Evolutionary conservation across 2,113 vertebrate genomes (phyloP), one percentile per base, ranked within the genome.

Genomic region (Irena cyanogastra): DNA sequence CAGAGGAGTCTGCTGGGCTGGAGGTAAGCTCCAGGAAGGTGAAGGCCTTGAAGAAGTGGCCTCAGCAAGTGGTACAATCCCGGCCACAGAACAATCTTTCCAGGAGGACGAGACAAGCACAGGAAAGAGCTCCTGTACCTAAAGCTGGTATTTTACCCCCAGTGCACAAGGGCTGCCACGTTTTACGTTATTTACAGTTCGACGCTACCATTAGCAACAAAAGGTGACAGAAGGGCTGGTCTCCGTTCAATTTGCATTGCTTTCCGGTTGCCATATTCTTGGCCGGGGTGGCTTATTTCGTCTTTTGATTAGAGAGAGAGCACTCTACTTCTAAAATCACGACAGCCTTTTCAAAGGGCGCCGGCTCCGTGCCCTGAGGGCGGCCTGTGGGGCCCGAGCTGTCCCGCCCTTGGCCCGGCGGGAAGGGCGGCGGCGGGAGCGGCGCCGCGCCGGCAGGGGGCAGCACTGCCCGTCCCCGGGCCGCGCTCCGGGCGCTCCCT

Each of bases 331-430:
- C 33, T 1, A 15, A 52, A 75, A 41, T 0, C 2, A 1, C 3
- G 17, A 3, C 2, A 7, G 11, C 21, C 24, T 11, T 47, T 7
- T 0, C 4, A 0, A 5, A 11, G 1, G 6, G 0, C 3, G 31
- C 13, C 17, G 3, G 6, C n/a, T 2, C 19, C 2, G 22, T 0
- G 0, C 24, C 27, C 70, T 3, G 53, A n/a, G 45, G 76, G 86
- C 12, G 0, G 3, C 5, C 1, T 7, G 33, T 0, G 61, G 24
- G 31, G 16, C 14, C 1, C 7, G 21, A 5, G 39, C 49, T 0
- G 20, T 8, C 11, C 24, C 66, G 31, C 31, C 45, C 66, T 3
- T 1, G 44, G 12, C 16, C 1, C 1, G 54, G 66, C 66, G 65
- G 35, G 78, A 4, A 16, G 27, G 57, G 57, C 56, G 57, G 57